A percentile compares a stretch with the other conserved stretches of the same genome.
These are phyloP conservation scores for Drosophila miranda DNA, from an alignment of 1,140 invertebrate genomes.

Conservation along the genomic window DNA sequence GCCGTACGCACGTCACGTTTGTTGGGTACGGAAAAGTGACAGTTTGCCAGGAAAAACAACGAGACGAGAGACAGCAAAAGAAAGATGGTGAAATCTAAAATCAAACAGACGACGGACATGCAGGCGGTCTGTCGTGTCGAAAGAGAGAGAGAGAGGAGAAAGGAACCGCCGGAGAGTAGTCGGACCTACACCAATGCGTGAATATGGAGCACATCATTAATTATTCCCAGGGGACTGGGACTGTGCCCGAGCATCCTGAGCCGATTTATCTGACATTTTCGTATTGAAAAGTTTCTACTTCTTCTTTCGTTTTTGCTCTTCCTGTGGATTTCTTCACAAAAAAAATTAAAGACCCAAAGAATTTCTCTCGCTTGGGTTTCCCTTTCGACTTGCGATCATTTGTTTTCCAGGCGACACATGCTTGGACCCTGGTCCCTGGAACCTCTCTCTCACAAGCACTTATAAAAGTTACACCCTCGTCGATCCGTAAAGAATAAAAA, in stretches of 20 bases:
- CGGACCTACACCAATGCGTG: conserved; percentile 80
- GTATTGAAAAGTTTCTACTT: conserved; percentile 67
- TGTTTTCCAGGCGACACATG: conserved; percentile 60
- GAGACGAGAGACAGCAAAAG: conserved; percentile 18
- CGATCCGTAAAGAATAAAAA: conserved; percentile 6
- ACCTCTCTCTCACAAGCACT: conserved; percentile 37
- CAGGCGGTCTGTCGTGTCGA: conserved; percentile 50
- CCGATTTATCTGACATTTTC: conserved; percentile 75
- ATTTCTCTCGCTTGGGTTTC: conserved; percentile 56
- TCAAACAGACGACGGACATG: conserved; percentile 62
- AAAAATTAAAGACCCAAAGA: conserved; percentile 45
- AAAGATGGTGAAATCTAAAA: conserved; percentile 61
- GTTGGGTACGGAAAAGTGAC: conserved; percentile 62
- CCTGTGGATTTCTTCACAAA: conserved; percentile 75
- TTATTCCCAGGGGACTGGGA: conserved; percentile 58
- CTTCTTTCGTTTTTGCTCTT: conserved; percentile 49
- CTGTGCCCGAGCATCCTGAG: conserved; percentile 14
- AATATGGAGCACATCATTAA: conserved; percentile 82
- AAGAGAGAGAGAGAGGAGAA: conserved; percentile 14
- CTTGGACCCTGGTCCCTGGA: conserved; percentile 23
- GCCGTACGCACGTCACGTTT: conserved; percentile 66
- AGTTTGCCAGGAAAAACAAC: conserved; percentile 55
- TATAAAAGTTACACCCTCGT: conserved; percentile 48
- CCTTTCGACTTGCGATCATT: conserved; percentile 62
- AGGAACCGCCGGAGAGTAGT: conserved; percentile 4